phyloP scores from a whole-genome alignment of 2,797 vertebrate genomes.

The Lophura swinhoii region DNA sequence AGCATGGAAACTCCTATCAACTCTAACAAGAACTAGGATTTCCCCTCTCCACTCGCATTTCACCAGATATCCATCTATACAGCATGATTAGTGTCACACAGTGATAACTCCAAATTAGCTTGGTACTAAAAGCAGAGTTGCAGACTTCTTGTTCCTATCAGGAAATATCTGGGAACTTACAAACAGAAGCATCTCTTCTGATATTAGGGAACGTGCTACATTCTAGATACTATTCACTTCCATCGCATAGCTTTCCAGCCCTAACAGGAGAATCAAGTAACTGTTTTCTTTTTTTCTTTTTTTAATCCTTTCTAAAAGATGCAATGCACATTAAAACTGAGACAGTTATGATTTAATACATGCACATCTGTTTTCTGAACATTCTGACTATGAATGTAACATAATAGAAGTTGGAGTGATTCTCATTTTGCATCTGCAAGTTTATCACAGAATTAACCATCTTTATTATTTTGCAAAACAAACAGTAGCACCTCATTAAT shows the following conservation, averaged over 20 bases:
- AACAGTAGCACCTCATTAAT: constrained; percentile 39
- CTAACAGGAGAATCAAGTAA: neutral
- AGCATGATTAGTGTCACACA: rapidly evolving
- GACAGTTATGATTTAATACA: neutral
- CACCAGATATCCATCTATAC: neutral
- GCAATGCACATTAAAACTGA: constrained; percentile 6
- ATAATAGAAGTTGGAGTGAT: constrained; percentile 8
- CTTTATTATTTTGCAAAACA: constrained; percentile 59
- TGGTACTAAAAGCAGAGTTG: neutral
- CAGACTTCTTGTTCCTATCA: neutral
- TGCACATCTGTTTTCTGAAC: constrained; percentile 23
- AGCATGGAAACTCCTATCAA: neutral
- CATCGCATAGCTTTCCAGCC: neutral
- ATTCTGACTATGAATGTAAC: constrained; percentile 13
- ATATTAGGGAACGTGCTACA: neutral
- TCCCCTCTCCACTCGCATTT: neutral
- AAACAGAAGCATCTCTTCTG: neutral
- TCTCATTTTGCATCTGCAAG: constrained; percentile 19
- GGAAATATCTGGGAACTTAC: neutral
- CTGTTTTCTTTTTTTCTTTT: neutral
- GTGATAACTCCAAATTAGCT: neutral
- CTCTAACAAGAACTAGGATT: neutral
- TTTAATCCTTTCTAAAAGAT: neutral
- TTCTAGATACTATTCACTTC: neutral
- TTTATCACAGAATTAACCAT: constrained; percentile 56